phyloP scores from a whole-genome alignment of 2,888 invertebrate species.

The Protophormia terraenovae region DNA sequence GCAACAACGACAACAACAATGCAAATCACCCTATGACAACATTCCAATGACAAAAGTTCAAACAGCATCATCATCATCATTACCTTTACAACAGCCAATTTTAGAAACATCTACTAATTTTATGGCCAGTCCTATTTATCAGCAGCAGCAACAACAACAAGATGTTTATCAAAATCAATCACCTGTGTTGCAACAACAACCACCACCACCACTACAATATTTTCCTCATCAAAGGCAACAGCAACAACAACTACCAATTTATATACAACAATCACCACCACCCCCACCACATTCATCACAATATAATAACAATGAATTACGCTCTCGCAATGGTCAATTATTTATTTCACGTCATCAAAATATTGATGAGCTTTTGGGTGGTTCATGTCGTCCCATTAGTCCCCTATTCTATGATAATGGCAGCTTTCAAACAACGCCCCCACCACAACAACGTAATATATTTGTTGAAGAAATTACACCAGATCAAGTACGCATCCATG shows the following conservation, averaged over 20 bases:
- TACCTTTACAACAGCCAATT: constrained; percentile 68
- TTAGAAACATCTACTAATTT: constrained; percentile 51
- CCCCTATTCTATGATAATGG: constrained; percentile 82
- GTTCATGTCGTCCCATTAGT: constrained; percentile 84
- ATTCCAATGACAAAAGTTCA: constrained; percentile 81
- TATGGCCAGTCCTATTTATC: constrained; percentile 38
- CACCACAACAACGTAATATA: constrained; percentile 69
- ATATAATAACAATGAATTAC: constrained; percentile 54
- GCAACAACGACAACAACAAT: constrained; percentile 71
- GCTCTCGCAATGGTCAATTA: constrained; percentile 77
- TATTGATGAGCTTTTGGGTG: constrained; percentile 94
- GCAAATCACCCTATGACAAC: constrained; percentile 88
- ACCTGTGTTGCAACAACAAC: constrained; percentile 58
- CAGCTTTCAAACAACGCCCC: constrained; percentile 64
- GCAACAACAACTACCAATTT: constrained; percentile 27
- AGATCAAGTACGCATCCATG: constrained; percentile 90
- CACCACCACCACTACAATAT: constrained; percentile 73
- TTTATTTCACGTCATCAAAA: constrained; percentile 93
- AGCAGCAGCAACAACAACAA: constrained; percentile 65
- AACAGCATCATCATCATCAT: constrained; percentile 45
- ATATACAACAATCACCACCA: constrained; percentile 73
- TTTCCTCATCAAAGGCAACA: constrained; percentile 14
- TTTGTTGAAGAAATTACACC: constrained; percentile 87
- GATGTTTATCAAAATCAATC: constrained; percentile 68
- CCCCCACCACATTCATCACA: constrained; percentile 23